phyloP scores from a whole-genome alignment of 2,113 vertebrate species.

The Orthonyx spaldingii region DNA sequence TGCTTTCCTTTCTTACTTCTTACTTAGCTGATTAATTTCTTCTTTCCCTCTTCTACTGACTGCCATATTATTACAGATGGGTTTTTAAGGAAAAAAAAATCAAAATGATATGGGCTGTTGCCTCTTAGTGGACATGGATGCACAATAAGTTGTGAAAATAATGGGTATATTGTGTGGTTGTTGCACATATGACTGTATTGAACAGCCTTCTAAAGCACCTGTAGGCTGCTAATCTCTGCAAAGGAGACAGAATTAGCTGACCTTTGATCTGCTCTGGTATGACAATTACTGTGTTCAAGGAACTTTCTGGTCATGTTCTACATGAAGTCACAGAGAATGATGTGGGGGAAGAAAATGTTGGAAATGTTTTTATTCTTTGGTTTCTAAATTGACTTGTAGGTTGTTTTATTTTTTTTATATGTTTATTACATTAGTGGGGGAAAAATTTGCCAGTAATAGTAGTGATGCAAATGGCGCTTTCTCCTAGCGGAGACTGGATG shows the following conservation, averaged over 20 bases:
- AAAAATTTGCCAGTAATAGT: background rate
- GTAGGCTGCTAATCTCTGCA: background rate
- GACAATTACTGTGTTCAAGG: background rate
- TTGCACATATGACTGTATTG: background rate
- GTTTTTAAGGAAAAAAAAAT: background rate
- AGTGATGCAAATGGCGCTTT: background rate
- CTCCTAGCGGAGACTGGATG: background rate
- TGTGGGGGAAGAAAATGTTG: fast-evolving
- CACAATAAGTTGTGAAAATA: background rate
- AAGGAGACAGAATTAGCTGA: background rate
- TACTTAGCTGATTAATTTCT: background rate
- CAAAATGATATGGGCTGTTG: background rate
- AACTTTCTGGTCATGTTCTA: background rate
- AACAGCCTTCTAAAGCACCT: background rate
- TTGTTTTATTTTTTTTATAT: background rate
- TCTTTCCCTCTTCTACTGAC: background rate
- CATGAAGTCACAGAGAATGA: background rate
- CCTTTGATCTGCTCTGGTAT: background rate
- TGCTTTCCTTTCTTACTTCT: background rate
- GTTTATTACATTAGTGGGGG: background rate
- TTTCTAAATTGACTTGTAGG: background rate
- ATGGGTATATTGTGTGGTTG: background rate
- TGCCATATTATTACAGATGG: background rate
- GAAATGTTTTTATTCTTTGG: background rate
- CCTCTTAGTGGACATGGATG: background rate